Evolutionary conservation across 2,113 vertebrate species (phyloP).

Genomic region (Aegithalos caudatus): DNA sequence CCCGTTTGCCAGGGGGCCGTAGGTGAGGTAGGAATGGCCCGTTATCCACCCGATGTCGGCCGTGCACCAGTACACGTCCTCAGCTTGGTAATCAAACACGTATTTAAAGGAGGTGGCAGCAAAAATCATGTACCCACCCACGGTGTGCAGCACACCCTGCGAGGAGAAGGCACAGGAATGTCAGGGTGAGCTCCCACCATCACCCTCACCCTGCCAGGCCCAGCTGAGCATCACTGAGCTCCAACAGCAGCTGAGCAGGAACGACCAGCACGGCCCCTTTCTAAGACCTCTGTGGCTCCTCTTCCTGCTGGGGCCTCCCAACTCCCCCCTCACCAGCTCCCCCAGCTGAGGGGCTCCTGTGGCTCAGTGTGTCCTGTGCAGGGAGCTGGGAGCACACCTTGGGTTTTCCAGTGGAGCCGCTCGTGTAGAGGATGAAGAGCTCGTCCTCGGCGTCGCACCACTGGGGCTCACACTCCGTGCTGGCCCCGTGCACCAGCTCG

Average conservation of each 20-base stretch:
- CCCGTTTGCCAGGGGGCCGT: constrained; percentile 92
- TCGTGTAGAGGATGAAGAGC: constrained; percentile 96
- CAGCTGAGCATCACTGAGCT: neutral
- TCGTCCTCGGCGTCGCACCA: constrained; percentile 94
- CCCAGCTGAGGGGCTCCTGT: neutral
- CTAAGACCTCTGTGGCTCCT: neutral
- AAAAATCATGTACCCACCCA: constrained; percentile 95
- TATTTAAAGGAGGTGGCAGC: constrained; percentile 90
- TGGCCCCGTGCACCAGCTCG: constrained; percentile 76
- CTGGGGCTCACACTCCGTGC: constrained; percentile 87
- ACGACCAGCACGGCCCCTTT: neutral
- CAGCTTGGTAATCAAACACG: constrained; percentile 90
- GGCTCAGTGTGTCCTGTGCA: neutral
- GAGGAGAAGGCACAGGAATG: neutral
- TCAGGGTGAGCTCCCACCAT: neutral
- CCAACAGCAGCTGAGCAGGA: neutral
- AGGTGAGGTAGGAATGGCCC: constrained; percentile 94
- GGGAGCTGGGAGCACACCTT: constrained; percentile 75
- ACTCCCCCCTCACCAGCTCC: fast-evolving
- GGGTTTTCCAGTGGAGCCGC: constrained; percentile 95
- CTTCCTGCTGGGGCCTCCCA: neutral
- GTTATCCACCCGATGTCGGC: constrained; percentile 98
- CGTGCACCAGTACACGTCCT: constrained; percentile 97
- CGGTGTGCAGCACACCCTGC: constrained; percentile 91
- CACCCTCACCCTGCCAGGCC: neutral